These are phyloP conservation scores for Lasioglossum vierecki DNA, from an alignment of 2,888 invertebrate species.

Conservation along the genomic window DNA sequence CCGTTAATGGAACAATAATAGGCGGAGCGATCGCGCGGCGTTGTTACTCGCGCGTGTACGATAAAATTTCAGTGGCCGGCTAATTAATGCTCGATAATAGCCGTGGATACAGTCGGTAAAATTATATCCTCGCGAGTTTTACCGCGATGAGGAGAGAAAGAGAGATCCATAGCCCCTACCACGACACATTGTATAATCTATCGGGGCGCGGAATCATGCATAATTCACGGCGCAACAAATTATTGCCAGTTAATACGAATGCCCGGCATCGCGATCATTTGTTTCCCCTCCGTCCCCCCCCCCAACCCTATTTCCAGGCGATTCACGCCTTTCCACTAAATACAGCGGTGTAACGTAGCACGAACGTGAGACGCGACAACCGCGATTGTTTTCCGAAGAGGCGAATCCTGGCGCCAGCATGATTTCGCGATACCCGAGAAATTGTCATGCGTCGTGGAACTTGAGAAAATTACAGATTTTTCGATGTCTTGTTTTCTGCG, in stretches of 20 bases:
- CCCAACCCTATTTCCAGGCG: background rate
- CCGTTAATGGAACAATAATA: constrained; percentile 70
- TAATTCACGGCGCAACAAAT: constrained; percentile 66
- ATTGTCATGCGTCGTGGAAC: background rate
- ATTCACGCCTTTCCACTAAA: background rate
- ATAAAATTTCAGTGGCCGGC: constrained; percentile 59
- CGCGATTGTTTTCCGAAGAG: background rate
- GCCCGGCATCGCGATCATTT: constrained; percentile 14
- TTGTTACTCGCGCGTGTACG: constrained; percentile 48
- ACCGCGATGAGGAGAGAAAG: constrained; percentile 10
- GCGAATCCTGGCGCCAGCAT: background rate
- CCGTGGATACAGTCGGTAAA: constrained; percentile 48
- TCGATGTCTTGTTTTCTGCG: background rate
- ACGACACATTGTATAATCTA: constrained; percentile 61
- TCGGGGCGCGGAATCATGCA: constrained; percentile 52
- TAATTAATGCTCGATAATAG: constrained; percentile 66
- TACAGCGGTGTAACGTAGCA: constrained; percentile 10
- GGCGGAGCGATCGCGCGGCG: constrained; percentile 25
- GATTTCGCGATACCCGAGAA: background rate
- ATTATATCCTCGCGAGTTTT: constrained; percentile 70
- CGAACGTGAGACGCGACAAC: background rate
- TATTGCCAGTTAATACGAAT: constrained; percentile 57
- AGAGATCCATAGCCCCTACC: background rate
- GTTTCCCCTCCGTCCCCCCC: background rate
- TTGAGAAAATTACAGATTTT: background rate